Percentiles rank a stretch among this genome's conserved stretches.
Conservation (phyloP, 1,140 invertebrate genomes). For the Aphelinus certus region DNA sequence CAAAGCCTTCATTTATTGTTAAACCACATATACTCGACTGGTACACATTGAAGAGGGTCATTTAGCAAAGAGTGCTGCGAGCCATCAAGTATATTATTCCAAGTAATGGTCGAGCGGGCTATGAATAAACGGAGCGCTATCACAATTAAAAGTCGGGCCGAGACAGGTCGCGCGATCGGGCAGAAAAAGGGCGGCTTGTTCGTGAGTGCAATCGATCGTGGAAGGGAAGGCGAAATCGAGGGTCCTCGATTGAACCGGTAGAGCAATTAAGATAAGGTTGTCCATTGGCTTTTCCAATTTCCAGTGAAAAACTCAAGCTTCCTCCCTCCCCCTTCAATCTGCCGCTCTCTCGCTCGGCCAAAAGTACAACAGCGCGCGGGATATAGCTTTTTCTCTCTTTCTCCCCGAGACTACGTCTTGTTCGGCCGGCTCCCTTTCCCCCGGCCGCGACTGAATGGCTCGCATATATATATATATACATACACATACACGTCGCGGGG, state of each 20-base stretch:
- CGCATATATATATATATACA: neutral
- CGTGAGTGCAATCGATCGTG: no score
- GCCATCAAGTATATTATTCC: no score
- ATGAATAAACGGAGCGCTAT: neutral
- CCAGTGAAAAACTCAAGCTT: slow-evolving; percentile 23
- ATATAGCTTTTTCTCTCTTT: neutral
- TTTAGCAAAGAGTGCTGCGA: no score
- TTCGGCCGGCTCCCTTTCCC: neutral
- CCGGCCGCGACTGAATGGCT: neutral
- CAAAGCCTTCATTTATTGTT: no score
- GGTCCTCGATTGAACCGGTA: slow-evolving; percentile 17
- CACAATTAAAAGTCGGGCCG: slow-evolving; percentile 5
- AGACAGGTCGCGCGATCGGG: neutral
- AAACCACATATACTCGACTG: no score
- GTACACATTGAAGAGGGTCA: no score
- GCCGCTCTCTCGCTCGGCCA: neutral
- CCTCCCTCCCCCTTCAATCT: neutral
- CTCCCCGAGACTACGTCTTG: neutral
- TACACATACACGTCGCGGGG: slow-evolving; percentile 6
- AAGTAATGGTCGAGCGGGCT: no score
- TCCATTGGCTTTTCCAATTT: slow-evolving; percentile 41
- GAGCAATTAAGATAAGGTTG: slow-evolving; percentile 36
- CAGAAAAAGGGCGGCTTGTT: neutral
- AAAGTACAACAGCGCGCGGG: neutral
- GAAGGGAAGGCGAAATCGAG: neutral